phyloP scores from a whole-genome alignment of 2,888 invertebrate genomes.

The Drosophila prostipennis region DNA sequence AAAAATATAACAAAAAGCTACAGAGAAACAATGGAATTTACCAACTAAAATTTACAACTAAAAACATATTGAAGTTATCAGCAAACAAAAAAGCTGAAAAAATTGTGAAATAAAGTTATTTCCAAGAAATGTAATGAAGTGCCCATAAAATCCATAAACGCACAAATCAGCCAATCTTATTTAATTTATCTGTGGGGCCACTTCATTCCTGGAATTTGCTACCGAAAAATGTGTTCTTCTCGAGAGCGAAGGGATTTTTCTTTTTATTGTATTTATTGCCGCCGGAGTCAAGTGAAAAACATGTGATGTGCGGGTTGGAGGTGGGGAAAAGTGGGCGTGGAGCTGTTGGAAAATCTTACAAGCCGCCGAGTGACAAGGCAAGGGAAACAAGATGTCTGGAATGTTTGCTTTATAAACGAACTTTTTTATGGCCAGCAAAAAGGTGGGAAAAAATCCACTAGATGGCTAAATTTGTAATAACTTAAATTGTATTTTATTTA shows the following conservation, averaged over 20 bases:
- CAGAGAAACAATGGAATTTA: not conserved
- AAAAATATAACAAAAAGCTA: no score
- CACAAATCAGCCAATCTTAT: constrained; percentile 22
- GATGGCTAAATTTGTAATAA: no score
- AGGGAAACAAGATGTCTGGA: constrained; percentile 48
- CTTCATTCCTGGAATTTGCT: constrained; percentile 22
- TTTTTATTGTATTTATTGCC: constrained; percentile 32
- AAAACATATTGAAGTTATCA: constrained; percentile 3
- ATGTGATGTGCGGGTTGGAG: no score
- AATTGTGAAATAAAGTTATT: constrained; percentile 3
- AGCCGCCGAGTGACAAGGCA: constrained; percentile 62
- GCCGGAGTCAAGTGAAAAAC: constrained; percentile 12
- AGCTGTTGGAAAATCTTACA: constrained; percentile 48
- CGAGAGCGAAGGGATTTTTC: constrained; percentile 3
- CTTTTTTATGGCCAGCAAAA: constrained; percentile 72
- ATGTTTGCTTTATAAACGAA: constrained; percentile 75
- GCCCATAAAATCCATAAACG: constrained; percentile 22
- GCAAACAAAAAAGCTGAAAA: not conserved
- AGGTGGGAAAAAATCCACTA: not conserved
- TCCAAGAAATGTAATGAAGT: constrained; percentile 11
- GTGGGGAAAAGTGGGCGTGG: constrained; percentile 23
- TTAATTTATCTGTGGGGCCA: constrained; percentile 23
- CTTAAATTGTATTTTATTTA: no score
- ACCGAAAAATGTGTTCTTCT: constrained; percentile 3
- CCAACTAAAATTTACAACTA: not conserved